Conservation (phyloP, 2,797 vertebrate genomes). For the Cirrhinus mrigala region DNA sequence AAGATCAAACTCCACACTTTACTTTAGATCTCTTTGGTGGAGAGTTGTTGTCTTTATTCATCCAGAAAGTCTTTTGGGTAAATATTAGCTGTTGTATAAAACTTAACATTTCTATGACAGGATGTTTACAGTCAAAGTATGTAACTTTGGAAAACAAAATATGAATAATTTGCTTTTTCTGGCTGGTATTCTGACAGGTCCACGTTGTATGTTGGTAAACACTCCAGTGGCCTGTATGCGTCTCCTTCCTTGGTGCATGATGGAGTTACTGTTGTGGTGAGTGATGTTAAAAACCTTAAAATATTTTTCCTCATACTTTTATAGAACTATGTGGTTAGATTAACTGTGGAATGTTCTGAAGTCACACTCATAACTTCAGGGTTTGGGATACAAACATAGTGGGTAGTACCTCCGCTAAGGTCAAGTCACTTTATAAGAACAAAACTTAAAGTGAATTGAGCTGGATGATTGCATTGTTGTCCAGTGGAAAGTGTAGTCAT, state of each 20-base stretch:
- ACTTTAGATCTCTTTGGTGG: neutral
- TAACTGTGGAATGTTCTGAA: neutral
- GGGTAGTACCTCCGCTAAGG: too few species aligned
- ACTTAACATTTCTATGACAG: neutral
- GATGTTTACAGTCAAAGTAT: neutral
- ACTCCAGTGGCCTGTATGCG: conserved; percentile 94
- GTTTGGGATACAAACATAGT: neutral
- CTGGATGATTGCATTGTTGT: too few species aligned
- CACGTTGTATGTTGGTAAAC: conserved; percentile 95
- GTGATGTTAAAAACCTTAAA: conserved; percentile 62
- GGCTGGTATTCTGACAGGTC: conserved; percentile 76
- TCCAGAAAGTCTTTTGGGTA: neutral
- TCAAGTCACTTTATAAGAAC: neutral
- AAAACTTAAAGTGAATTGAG: neutral
- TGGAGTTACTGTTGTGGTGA: conserved; percentile 96
- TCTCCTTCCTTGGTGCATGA: conserved; percentile 96
- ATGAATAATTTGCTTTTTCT: neutral
- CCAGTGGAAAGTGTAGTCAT: too few species aligned
- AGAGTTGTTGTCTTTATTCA: neutral
- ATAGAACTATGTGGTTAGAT: neutral
- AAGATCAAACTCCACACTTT: neutral
- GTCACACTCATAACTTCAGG: neutral
- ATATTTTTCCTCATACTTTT: neutral
- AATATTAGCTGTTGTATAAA: neutral
- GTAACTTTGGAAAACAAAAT: neutral